A percentile compares a stretch with the other conserved stretches of the same genome.
Evolutionary conservation across 2,113 vertebrate genomes (phyloP).

Genomic region (Petaurus breviceps): DNA sequence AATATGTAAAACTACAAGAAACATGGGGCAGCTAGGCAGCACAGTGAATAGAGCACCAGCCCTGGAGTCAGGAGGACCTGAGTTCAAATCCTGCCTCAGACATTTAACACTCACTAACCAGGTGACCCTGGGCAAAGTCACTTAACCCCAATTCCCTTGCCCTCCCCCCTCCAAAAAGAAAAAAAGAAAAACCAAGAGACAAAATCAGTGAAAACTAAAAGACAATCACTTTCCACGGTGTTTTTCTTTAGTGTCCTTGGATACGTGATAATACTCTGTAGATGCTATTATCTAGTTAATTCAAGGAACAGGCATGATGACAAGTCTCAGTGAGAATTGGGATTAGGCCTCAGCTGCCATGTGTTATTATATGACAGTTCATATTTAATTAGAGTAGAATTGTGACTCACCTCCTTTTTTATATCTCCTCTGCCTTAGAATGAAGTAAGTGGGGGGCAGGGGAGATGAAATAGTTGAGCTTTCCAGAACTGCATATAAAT

Average conservation of each 20-base stretch:
- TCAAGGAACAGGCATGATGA: background rate
- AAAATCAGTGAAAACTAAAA: background rate
- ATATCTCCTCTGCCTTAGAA: background rate
- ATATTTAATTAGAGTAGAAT: background rate
- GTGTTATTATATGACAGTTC: background rate
- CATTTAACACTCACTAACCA: too few relatives aligned
- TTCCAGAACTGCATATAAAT: constrained; percentile 11
- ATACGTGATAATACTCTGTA: background rate
- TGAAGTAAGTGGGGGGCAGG: background rate
- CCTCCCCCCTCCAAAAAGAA: too few relatives aligned
- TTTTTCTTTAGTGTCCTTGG: background rate
- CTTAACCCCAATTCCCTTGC: too few relatives aligned
- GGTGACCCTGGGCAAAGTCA: too few relatives aligned
- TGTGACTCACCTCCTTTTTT: background rate
- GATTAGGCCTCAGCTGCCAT: background rate
- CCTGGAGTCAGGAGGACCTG: too few relatives aligned
- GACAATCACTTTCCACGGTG: background rate
- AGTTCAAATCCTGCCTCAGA: too few relatives aligned
- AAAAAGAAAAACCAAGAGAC: background rate
- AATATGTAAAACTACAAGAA: background rate
- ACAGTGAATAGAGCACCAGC: too few relatives aligned
- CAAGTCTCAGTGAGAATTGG: background rate
- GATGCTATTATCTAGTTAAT: constrained; percentile 29
- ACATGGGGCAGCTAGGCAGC: too few relatives aligned
- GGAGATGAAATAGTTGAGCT: background rate